Conservation (phyloP, 2,888 invertebrate species). For the Epirrhoe tristata region DNA sequence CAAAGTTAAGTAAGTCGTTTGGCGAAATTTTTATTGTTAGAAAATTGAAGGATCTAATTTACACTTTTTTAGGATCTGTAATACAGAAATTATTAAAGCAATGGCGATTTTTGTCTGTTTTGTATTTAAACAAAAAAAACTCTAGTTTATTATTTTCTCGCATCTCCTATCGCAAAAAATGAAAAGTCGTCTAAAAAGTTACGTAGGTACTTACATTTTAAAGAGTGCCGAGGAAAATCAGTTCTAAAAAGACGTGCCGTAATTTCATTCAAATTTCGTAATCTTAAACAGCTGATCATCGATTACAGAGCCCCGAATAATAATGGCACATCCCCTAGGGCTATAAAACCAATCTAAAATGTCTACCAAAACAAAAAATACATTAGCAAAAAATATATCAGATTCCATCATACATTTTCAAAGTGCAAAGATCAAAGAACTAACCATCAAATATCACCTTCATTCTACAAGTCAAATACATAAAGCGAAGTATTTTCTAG, state of each 20-base stretch:
- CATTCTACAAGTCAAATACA: conserved; percentile 3
- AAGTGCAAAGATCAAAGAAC: neutral
- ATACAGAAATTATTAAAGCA: neutral
- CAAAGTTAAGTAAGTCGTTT: neutral
- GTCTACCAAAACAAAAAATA: neutral
- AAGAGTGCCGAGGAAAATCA: neutral
- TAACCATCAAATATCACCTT: neutral
- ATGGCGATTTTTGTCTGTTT: neutral
- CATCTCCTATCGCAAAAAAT: neutral
- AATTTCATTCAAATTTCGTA: neutral
- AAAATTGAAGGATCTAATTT: neutral
- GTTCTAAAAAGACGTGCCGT: neutral
- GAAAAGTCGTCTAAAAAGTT: neutral
- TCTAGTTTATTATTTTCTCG: neutral
- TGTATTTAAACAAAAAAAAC: neutral
- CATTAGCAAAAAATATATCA: neutral
- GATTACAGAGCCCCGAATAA: neutral
- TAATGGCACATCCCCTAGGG: neutral
- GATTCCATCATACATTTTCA: neutral
- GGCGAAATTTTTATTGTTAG: neutral
- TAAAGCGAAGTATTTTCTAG: conserved; percentile 12
- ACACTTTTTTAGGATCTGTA: neutral
- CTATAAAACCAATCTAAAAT: neutral
- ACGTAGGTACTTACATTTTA: neutral
- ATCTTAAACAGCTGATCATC: neutral